Evolutionary conservation across 2,888 invertebrate genomes (phyloP).

Genomic region (Cataglyphis albicans): DNA sequence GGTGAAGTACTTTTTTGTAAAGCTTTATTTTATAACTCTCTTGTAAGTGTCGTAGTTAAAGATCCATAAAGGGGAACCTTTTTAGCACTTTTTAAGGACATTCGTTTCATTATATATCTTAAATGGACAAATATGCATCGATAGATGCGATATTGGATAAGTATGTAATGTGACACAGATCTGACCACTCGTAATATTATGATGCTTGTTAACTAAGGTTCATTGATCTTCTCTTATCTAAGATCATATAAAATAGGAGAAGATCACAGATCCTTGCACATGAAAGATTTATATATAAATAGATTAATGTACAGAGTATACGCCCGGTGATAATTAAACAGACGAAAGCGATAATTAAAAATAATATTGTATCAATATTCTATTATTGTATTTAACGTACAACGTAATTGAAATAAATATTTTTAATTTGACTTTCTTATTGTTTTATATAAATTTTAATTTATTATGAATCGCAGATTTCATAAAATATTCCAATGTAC

Average conservation of each 20-base stretch:
- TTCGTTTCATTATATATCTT: conserved; percentile 50
- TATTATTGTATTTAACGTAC: conserved; percentile 83
- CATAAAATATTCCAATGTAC: neutral
- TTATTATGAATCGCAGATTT: neutral
- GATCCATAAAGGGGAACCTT: conserved; percentile 43
- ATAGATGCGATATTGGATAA: conserved; percentile 66
- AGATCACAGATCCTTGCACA: conserved; percentile 77
- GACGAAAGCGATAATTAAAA: conserved; percentile 62
- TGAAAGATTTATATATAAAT: conserved; percentile 84
- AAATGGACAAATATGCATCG: conserved; percentile 62
- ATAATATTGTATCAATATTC: conserved; percentile 84
- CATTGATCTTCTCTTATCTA: conserved; percentile 75
- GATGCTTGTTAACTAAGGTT: conserved; percentile 81
- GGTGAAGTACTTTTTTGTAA: conserved; percentile 66
- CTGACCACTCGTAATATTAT: conserved; percentile 80
- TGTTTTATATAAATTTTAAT: conserved; percentile 57
- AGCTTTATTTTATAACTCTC: conserved; percentile 65
- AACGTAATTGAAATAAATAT: conserved; percentile 83
- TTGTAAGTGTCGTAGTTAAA: conserved; percentile 57
- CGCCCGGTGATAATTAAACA: conserved; percentile 78
- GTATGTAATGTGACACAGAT: conserved; percentile 71
- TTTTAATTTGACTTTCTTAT: conserved; percentile 80
- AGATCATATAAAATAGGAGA: conserved; percentile 59
- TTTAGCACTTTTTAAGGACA: conserved; percentile 52
- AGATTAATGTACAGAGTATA: conserved; percentile 83